Percentiles rank a stretch among this genome's conserved stretches.
Evolutionary conservation across 2,797 vertebrate genomes (phyloP).

Genomic region (Hyperoplus immaculatus): DNA sequence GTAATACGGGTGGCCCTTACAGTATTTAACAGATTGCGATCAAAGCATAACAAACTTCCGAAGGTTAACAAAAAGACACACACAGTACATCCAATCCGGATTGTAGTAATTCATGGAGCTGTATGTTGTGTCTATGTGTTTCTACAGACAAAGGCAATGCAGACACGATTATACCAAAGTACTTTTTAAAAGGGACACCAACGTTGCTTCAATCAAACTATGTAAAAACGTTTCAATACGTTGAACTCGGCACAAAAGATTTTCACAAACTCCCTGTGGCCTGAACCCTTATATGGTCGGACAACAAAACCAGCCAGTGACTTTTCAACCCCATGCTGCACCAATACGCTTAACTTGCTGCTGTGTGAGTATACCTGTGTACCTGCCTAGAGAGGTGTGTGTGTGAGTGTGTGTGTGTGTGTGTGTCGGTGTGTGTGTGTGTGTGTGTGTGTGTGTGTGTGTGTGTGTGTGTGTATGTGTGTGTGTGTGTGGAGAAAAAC

Average conservation of each 20-base stretch:
- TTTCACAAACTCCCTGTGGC: slow-evolving; percentile 44
- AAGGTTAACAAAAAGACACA: not conserved
- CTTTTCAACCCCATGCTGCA: slow-evolving; percentile 70
- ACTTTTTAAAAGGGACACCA: not conserved
- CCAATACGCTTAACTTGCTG: slow-evolving; percentile 85
- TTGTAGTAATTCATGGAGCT: not conserved
- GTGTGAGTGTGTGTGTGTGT: slow-evolving; percentile 34
- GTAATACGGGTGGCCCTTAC: not conserved
- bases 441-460: slow-evolving; percentile 48
- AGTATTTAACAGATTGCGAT: not conserved
- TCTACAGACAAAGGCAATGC: not conserved
- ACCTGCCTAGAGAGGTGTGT: slow-evolving; percentile 49
- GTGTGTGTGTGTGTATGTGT: slow-evolving; percentile 31
- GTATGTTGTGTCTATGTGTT: not conserved
- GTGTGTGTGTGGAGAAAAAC: slow-evolving; percentile 59
- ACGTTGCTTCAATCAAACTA: not conserved
- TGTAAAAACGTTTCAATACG: slow-evolving; percentile 39
- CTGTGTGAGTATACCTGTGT: slow-evolving; percentile 65
- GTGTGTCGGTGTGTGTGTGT: slow-evolving; percentile 64
- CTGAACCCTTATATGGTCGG: slow-evolving; percentile 65
- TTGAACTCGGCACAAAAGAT: slow-evolving; percentile 24
- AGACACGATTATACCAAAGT: not conserved
- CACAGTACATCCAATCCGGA: not conserved
- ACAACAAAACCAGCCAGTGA: slow-evolving; percentile 66
- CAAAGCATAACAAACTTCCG: not conserved